Evolutionary conservation across 1,140 invertebrate species (phyloP), one percentile per base, ranked within the genome.

Genomic region (Drosophila asahinai): DNA sequence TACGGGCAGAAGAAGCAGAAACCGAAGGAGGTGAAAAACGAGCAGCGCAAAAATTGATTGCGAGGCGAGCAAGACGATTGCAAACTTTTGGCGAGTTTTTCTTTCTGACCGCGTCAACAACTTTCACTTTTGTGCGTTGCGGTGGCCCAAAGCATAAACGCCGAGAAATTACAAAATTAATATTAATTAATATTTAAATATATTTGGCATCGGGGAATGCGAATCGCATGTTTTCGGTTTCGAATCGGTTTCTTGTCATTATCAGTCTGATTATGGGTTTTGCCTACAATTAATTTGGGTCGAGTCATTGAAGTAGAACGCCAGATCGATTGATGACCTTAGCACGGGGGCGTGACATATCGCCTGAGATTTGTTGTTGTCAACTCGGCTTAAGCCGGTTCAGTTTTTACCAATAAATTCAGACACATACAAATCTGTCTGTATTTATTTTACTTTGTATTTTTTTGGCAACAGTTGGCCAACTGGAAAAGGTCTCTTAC

Each of bases 231-330:
- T 48, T 40, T 48, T 63, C 40, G 12, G 47, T 40, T 47, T 62
- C 42, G 9, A 55, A 57, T 62, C 19, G 19, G 30, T 58, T 27
- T 43, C 47, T 67, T 27, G 52, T 38, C 33, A 55, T 30, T 60
- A 75, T 71, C 57, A 54, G 72, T 65, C 64, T 54, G 66, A 61
- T 64, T 61, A 42, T 67, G 62, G 62, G 66, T 25, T 70, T 73
- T 43, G 45, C 66, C 66, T 30, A 3, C n/a, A 38, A 51, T 7
- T 22, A 70, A 89, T 90, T 72, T 81, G 65, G 86, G 86, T 89
- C 86, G 86, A 89, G 86, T 71, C 81, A 89, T 86, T 89, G 66
- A 82, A 81, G 86, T 89, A 89, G 86, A 89, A 89, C 86, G 67
- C 64, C 62, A 58, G 61, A 79, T 45, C 71, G 19, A 73, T 52